Evolutionary conservation across 2,797 vertebrate species (phyloP).

Genomic region (Sebastes dallii): DNA sequence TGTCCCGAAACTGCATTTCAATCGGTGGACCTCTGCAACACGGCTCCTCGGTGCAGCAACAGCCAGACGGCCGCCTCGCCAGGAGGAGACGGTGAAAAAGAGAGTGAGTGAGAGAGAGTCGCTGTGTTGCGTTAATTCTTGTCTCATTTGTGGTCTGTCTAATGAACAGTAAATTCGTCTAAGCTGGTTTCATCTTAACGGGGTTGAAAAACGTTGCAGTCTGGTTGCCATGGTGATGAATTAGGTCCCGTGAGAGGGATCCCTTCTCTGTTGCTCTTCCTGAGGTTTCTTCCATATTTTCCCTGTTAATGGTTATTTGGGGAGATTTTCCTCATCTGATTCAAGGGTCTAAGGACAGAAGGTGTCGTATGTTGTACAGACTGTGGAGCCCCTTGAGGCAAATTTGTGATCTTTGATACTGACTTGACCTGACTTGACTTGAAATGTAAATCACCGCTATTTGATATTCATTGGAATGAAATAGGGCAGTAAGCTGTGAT

Average conservation of each 20-base stretch:
- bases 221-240: no score
- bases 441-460: neutral
- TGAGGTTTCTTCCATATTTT: neutral
- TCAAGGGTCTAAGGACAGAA: neutral
- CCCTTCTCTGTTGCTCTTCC: neutral
- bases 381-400: neutral
- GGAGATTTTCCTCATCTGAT: neutral
- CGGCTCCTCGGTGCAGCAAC: no score
- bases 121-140: no score
- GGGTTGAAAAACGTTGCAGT: no score
- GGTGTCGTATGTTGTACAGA: neutral
- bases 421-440: neutral
- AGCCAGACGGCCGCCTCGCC: no score
- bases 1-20: no score
- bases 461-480: constrained; percentile 7
- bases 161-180: no score
- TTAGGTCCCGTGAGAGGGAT: neutral
- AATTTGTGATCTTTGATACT: neutral
- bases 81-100: no score
- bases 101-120: no score
- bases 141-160: no score
- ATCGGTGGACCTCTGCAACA: no score
- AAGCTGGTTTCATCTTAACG: fast-evolving
- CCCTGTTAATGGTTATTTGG: neutral
- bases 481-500: neutral